These are phyloP conservation scores for Aleadryas rufinucha DNA, from an alignment of 2,113 vertebrate genomes.

Conservation along the genomic window DNA sequence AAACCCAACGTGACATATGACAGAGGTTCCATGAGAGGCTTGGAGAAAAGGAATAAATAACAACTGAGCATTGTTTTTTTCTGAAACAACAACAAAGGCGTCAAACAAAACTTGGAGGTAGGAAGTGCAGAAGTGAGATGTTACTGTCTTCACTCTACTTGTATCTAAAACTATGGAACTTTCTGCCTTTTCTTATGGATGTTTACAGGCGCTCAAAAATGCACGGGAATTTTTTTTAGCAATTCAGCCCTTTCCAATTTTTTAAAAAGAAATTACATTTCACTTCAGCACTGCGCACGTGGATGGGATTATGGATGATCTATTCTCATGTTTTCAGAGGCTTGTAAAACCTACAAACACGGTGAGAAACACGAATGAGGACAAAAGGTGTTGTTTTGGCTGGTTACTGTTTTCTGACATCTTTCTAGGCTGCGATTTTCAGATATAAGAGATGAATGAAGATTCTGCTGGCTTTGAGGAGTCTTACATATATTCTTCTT, in stretches of 20 bases:
- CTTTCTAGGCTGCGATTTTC: neutral
- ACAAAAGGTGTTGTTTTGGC: neutral
- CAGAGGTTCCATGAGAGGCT: neutral
- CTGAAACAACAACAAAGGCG: neutral
- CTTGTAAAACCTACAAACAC: neutral
- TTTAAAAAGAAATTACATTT: neutral
- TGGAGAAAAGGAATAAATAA: neutral
- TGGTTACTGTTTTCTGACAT: neutral
- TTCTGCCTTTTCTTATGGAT: neutral
- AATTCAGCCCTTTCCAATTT: neutral
- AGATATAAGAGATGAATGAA: neutral
- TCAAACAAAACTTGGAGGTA: neutral
- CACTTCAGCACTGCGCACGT: neutral
- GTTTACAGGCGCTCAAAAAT: neutral
- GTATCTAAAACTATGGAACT: neutral
- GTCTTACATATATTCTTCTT: neutral
- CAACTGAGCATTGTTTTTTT: neutral
- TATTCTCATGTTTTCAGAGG: neutral
- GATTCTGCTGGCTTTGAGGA: neutral
- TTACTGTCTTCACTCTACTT: neutral
- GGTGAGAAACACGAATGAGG: neutral
- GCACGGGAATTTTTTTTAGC: neutral
- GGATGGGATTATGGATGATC: neutral
- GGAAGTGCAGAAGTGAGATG: neutral
- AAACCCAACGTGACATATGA: rapidly evolving